These are phyloP conservation scores for Tolmerus cingulatus DNA, from an alignment of 2,888 invertebrate species.

Conservation along the genomic window DNA sequence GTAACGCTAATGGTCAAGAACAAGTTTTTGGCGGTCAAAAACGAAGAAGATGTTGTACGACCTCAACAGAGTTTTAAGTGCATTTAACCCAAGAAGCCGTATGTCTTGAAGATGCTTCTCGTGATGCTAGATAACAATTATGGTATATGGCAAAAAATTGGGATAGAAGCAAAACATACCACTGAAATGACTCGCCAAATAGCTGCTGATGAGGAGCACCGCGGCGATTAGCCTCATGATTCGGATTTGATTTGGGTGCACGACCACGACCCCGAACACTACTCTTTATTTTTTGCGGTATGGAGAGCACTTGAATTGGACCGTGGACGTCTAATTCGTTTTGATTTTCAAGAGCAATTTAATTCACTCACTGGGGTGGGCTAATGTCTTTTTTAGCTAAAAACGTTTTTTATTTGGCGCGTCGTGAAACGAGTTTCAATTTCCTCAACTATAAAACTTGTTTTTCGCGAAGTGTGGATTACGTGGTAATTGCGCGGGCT, in stretches of 20 bases:
- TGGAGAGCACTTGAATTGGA: not conserved
- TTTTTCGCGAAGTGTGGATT: not conserved
- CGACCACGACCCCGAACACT: not conserved
- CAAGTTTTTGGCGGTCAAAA: conserved; percentile 18
- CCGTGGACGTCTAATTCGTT: not conserved
- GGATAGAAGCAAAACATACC: not conserved
- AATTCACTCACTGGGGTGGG: not conserved
- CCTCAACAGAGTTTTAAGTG: not conserved
- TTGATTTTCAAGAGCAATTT: conserved; percentile 1
- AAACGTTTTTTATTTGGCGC: not conserved
- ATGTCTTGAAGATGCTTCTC: not conserved
- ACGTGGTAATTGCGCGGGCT: not conserved
- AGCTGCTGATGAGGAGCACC: not conserved
- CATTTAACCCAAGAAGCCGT: not conserved
- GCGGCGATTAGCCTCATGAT: conserved; percentile 18
- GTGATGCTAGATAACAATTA: not conserved
- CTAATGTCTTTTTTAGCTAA: not conserved
- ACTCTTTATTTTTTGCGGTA: not conserved
- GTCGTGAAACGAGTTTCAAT: conserved; percentile 7
- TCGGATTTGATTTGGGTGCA: not conserved
- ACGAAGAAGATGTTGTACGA: not conserved
- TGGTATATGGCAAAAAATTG: not conserved
- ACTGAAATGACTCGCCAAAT: not conserved
- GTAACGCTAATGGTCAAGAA: not conserved
- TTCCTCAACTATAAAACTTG: conserved; percentile 8